Conservation (phyloP, 2,888 invertebrate genomes). For the Spatulosminthurus flaviceps region DNA sequence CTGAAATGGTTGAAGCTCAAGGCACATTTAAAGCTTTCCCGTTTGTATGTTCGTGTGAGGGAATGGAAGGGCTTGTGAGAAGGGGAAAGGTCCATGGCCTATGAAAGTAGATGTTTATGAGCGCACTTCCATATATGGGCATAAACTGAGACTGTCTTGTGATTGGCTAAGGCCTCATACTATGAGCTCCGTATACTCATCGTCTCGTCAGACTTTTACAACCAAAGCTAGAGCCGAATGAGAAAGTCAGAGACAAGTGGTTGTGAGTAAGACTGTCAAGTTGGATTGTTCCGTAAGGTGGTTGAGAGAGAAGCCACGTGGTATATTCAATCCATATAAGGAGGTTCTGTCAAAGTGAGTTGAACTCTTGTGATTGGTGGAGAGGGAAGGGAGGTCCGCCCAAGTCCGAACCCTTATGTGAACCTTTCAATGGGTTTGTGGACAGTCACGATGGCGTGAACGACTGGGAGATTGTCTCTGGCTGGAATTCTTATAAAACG, state of each 20-base stretch:
- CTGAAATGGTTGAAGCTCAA: too few species aligned
- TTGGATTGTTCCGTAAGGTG: too few species aligned
- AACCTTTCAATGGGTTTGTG: not conserved
- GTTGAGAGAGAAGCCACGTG: not conserved
- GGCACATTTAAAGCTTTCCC: too few species aligned
- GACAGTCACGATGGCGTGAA: not conserved
- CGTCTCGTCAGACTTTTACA: too few species aligned
- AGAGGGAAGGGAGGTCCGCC: not conserved
- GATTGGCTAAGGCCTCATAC: not conserved
- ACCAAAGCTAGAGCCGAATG: too few species aligned
- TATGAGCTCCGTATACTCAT: not conserved
- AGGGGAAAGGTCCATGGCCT: not conserved
- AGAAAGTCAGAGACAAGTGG: too few species aligned
- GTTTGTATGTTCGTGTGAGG: too few species aligned
- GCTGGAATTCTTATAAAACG: constrained; percentile 25
- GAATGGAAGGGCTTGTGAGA: not conserved
- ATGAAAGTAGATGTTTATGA: not conserved
- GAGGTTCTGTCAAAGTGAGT: not conserved
- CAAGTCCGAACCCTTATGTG: not conserved
- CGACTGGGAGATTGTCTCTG: not conserved
- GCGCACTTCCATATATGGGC: not conserved
- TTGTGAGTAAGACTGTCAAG: too few species aligned
- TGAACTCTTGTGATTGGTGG: not conserved
- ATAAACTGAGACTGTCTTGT: not conserved
- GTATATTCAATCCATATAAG: not conserved